Conservation (phyloP, 2,888 invertebrate species). For the Nomada lathburiana region DNA sequence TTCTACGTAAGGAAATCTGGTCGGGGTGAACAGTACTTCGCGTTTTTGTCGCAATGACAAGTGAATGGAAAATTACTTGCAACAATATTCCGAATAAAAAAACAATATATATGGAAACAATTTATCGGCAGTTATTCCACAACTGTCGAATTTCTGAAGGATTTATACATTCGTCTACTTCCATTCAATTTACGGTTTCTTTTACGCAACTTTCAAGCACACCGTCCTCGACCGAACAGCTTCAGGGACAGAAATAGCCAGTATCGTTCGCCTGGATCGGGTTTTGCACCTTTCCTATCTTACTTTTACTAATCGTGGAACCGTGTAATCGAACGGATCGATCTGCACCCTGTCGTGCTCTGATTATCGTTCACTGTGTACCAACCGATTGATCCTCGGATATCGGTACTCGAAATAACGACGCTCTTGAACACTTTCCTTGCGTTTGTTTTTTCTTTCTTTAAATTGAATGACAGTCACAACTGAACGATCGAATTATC, state of each 20-base stretch:
- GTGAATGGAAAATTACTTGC: too few species aligned
- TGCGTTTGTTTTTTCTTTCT: too few species aligned
- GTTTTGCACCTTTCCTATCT: constrained; percentile 18
- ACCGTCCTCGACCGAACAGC: constrained; percentile 4
- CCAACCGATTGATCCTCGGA: constrained; percentile 32
- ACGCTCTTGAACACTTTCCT: neutral
- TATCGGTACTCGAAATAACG: neutral
- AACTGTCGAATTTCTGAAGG: neutral
- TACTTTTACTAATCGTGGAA: neutral
- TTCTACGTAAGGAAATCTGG: too few species aligned
- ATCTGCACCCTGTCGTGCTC: constrained; percentile 23
- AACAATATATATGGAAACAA: neutral
- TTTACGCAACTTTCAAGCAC: neutral
- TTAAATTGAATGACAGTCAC: neutral
- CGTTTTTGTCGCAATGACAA: neutral
- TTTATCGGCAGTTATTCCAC: neutral
- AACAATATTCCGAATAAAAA: too few species aligned
- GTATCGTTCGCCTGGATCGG: constrained; percentile 11
- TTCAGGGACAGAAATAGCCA: constrained; percentile 28
- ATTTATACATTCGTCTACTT: too few species aligned
- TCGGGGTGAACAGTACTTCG: neutral
- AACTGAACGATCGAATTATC: constrained; percentile 6
- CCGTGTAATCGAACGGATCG: constrained; percentile 47
- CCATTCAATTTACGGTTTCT: neutral
- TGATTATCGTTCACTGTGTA: constrained; percentile 38